phyloP scores from a whole-genome alignment of 2,113 vertebrate genomes.

The Ciconia maguari region DNA sequence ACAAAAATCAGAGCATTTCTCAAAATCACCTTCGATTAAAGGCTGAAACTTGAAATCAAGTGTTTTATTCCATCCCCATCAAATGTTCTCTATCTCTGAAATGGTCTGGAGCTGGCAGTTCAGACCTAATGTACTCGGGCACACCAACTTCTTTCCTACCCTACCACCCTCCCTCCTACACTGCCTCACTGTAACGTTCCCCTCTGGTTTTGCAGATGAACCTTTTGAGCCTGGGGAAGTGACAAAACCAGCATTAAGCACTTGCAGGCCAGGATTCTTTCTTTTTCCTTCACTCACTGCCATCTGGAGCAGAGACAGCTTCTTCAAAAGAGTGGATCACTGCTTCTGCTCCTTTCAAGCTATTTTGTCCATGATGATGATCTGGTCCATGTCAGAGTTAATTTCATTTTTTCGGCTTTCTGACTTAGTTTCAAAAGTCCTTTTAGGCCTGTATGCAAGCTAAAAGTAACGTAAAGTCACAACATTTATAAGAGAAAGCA shows the following conservation, averaged over 20 bases:
- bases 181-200: not conserved
- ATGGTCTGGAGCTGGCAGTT: not conserved
- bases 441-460: not conserved
- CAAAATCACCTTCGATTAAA: not conserved
- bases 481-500: not conserved
- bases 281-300: not conserved
- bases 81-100: not conserved
- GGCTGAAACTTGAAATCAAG: not conserved
- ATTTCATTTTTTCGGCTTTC: not conserved
- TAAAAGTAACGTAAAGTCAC: not conserved
- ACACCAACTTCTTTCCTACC: not conserved
- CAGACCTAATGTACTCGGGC: not conserved
- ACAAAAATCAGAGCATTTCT: not conserved
- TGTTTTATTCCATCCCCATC: not conserved
- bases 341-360: not conserved
- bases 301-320: not conserved
- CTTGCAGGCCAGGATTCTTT: not conserved
- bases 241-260: not conserved
- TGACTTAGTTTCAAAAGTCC: not conserved
- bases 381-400: accelerated
- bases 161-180: not conserved
- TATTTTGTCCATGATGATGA: not conserved
- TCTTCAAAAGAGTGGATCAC: not conserved
- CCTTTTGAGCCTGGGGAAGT: not conserved
- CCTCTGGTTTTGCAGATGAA: not conserved